Base-by-base conservation (phyloP, 1,140 invertebrate species). In the Drosophila ercepeae region DNA sequence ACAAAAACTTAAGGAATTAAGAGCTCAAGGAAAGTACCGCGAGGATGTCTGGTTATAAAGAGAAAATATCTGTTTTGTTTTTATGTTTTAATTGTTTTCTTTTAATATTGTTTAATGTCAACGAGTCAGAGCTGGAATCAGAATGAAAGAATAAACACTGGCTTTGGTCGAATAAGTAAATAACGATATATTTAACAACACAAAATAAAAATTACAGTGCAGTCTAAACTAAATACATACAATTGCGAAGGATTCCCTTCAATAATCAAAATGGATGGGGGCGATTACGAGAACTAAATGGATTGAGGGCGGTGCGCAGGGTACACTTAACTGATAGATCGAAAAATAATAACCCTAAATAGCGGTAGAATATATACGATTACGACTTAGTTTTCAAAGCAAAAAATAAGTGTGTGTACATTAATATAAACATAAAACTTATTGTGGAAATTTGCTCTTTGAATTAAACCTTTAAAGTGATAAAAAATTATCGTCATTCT, bases 41-140 rank as follows among this genome's bases (percentile, higher is more conserved):
- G 91, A 92, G 58, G 93, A 94, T 92, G 69, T 92, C 54, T 94
- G 94, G 94, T 86, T 92, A 63, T 94, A 75, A 27, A 1, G 1
- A 1, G 9, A 34, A 39, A 16, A 5, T 14, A 32, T 27, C 9
- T 6, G 25, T 27, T 27, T 27, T 27, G 11, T n/a, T 3, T 16
- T 16, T 14, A 14, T 13, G 16, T 9, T 29, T 9, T 18, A 23
- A 8, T 19, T 25, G 32, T 13, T 41, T 51, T 41, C 21, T 25
- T 54, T 4, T 8, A 46, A 6, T 25, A 21, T 23, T 27, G 41
- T 3, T 32, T 4, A 32, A 9, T 32, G 9, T n/a, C 9, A 11
- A 32, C 4, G 9, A 11, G 4, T 11, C 21, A 21, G 1, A 18
- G 25, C 4, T 58, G 14, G 11, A 4, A 34, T 45, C 19, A 42